Evolutionary conservation across 2,797 vertebrate species (phyloP).

Genomic region (Stomatorhinus walkeri): DNA sequence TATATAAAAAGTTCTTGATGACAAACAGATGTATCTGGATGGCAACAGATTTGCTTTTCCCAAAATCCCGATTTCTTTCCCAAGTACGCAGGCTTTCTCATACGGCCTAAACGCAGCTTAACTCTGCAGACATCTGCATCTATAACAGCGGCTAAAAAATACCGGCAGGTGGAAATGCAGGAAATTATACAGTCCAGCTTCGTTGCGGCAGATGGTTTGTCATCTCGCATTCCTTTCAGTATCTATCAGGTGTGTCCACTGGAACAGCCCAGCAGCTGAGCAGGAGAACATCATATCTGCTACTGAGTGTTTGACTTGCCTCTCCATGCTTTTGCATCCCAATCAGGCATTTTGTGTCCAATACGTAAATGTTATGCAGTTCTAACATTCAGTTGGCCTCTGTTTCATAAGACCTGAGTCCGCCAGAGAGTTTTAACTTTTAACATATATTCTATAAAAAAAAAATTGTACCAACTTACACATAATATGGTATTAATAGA

Average conservation of each 20-base stretch:
- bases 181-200: background rate
- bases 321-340: background rate
- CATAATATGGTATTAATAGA: background rate
- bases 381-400: background rate
- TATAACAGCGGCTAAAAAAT: background rate
- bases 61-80: background rate
- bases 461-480: background rate
- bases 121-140: background rate
- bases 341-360: background rate
- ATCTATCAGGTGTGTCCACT: conserved; percentile 9
- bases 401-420: background rate
- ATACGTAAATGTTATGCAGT: background rate
- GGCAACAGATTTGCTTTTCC: background rate
- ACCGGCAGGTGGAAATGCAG: conserved; percentile 18
- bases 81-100: background rate
- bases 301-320: background rate
- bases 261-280: conserved; percentile 14
- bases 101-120: background rate
- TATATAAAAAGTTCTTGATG: background rate
- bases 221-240: conserved; percentile 9
- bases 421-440: background rate
- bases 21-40: background rate
- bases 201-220: conserved; percentile 20
- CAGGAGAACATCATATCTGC: background rate
- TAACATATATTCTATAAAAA: background rate